phyloP scores from a whole-genome alignment of 2,888 invertebrate genomes.

The Eupithecia subumbrata region DNA sequence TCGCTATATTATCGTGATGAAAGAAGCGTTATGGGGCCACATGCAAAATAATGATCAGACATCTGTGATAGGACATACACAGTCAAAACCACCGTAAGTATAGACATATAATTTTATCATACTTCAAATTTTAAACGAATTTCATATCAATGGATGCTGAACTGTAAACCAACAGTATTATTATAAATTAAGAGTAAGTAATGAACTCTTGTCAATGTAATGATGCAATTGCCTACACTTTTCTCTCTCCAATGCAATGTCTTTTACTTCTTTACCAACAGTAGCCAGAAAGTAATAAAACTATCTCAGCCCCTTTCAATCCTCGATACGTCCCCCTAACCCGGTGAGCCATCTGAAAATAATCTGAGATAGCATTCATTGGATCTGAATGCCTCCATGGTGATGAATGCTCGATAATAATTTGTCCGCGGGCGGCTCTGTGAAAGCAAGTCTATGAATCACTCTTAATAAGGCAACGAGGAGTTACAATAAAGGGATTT shows the following conservation, averaged over 20 bases:
- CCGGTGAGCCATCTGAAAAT: conserved; percentile 55
- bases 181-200: no score
- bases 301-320: not conserved
- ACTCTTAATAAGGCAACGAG: conserved; percentile 54
- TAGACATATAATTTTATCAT: no score
- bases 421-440: conserved; percentile 68
- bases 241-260: no score
- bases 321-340: not conserved
- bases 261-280: not conserved
- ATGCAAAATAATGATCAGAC: not conserved
- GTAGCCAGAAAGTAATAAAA: not conserved
- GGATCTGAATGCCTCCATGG: conserved; percentile 69
- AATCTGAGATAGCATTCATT: conserved; percentile 73
- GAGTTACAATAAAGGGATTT: not conserved
- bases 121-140: no score
- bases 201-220: no score
- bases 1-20: not conserved
- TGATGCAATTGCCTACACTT: no score
- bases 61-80: no score
- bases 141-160: no score
- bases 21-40: not conserved
- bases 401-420: conserved; percentile 78
- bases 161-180: no score
- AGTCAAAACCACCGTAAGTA: no score
- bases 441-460: conserved; percentile 58